Evolutionary conservation across 2,113 vertebrate species (phyloP), one percentile per base, ranked within the genome.

Genomic region (Passer domesticus): DNA sequence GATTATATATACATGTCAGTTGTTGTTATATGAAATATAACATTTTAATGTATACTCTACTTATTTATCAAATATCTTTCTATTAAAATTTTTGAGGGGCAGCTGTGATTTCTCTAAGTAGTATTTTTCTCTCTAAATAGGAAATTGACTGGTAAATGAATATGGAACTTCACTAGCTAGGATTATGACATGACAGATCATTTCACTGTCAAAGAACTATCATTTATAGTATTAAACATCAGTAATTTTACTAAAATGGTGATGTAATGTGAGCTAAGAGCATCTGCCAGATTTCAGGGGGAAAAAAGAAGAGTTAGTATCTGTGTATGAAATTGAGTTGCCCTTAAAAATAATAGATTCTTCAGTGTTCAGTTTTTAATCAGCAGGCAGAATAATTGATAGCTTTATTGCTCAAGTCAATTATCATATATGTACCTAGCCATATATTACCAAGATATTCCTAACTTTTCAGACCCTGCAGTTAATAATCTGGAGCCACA

Each of bases 331-430:
- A 92, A 79, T 87, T 43, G 81, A 96, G 86, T 92, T 94, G 35
- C 49, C 56, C 60, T 91, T 69, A 94, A 96, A 95, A 90, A 91
- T 69, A 96, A 90, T 73, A 91, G 82, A 96, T 94, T 97, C 24
- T 94, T 95, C 55, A 89, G 74, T 94, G 47, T 52, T 93, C 52
- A 72, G 19, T 64, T 43, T 91, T 96, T 94, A 97, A 97, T 96
- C 6, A 23, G 49, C 52, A 94, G 70, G 68, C 12, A 94, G 78
- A 96, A 95, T 85, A 96, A 97, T 80, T 87, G 77, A 90, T 94
- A 62, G 35, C 13, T 93, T 94, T 83, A 90, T 75, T 87, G 56
- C 59, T 60, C 66, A 83, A 87, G 31, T 49, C 46, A 90, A 78
- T 95, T 58, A 93, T 52, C 41, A 16, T 86, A 58, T 84, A 60